phyloP scores from a whole-genome alignment of 2,888 invertebrate species.

The Apamea epomidion region DNA sequence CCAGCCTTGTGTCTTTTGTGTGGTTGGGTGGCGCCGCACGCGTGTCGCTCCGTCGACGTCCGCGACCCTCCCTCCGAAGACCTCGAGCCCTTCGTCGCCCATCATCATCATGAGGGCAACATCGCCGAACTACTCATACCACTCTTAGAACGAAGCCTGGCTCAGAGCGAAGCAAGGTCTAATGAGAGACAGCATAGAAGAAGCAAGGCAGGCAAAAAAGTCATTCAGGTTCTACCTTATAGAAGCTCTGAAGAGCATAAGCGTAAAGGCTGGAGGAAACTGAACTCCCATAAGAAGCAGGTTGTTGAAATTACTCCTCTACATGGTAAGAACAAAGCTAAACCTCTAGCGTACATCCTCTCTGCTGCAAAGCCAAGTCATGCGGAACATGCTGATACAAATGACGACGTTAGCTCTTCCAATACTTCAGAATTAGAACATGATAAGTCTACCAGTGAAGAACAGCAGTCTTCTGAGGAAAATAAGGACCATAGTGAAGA shows the following conservation, averaged over 20 bases:
- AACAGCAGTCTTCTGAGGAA: conserved; percentile 49
- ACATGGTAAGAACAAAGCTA: conserved; percentile 58
- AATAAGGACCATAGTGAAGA: conserved; percentile 15
- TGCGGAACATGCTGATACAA: conserved; percentile 2
- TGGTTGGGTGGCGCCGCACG: conserved; percentile 45
- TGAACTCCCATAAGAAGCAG: conserved; percentile 60
- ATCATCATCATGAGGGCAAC: conserved; percentile 44
- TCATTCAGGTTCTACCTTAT: conserved; percentile 56
- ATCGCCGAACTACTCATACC: conserved; percentile 62
- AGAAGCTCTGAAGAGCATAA: conserved; percentile 51
- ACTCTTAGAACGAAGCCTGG: conserved; percentile 53
- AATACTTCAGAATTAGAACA: conserved; percentile 45
- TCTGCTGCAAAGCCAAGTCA: conserved; percentile 53
- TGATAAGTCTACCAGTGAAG: conserved; percentile 51
- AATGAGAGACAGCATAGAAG: conserved; percentile 18
- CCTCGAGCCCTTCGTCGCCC: conserved; percentile 32
- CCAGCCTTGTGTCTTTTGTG: conserved; percentile 58
- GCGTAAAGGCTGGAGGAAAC: conserved; percentile 43
- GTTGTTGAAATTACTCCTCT: conserved; percentile 62
- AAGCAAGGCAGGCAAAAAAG: conserved; percentile 43
- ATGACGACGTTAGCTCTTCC: conserved; percentile 42
- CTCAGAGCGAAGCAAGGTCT: conserved; percentile 38
- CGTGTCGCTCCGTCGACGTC: conserved; percentile 47
- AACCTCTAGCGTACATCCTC: conserved; percentile 62
- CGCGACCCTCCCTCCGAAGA: conserved; percentile 43